Conservation (phyloP, 2,113 vertebrate genomes). For the Clupea harengus region DNA sequence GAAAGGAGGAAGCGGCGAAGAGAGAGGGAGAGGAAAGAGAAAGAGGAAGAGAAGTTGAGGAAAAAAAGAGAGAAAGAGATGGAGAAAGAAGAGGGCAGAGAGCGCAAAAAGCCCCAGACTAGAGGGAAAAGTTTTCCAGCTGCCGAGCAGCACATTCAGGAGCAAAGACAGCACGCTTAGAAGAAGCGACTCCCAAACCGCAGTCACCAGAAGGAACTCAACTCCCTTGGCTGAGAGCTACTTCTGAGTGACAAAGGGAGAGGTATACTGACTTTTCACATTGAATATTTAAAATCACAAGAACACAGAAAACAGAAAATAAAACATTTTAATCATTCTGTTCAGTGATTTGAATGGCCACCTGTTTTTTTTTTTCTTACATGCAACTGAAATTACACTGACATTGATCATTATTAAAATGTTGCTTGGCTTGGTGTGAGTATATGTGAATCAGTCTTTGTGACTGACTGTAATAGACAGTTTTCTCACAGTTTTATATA, state of each 20-base stretch:
- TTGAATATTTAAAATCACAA: background rate
- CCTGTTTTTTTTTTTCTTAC: background rate
- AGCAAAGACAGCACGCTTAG: background rate
- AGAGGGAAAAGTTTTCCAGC: slow-evolving; percentile 78
- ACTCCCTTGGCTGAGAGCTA: slow-evolving; percentile 75
- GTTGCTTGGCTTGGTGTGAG: slow-evolving; percentile 18
- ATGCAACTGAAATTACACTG: background rate
- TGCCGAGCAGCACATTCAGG: slow-evolving; percentile 49
- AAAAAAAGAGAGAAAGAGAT: slow-evolving; percentile 65
- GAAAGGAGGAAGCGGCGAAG: slow-evolving; percentile 65
- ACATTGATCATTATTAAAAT: slow-evolving; percentile 36
- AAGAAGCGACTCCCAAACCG: slow-evolving; percentile 48
- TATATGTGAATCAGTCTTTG: background rate
- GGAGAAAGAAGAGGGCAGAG: slow-evolving; percentile 56
- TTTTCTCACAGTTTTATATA: background rate
- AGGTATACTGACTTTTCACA: background rate
- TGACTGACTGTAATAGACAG: background rate
- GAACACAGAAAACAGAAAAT: slow-evolving; percentile 18
- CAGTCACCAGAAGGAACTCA: slow-evolving; percentile 41
- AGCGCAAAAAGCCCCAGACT: slow-evolving; percentile 73
- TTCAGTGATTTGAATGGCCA: slow-evolving; percentile 37
- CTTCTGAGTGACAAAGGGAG: slow-evolving; percentile 64
- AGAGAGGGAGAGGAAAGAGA: slow-evolving; percentile 66
- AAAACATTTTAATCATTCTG: slow-evolving; percentile 25
- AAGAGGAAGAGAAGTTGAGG: slow-evolving; percentile 67